Base-by-base conservation (phyloP, 2,888 invertebrate species). In the Megamerina dolium region DNA sequence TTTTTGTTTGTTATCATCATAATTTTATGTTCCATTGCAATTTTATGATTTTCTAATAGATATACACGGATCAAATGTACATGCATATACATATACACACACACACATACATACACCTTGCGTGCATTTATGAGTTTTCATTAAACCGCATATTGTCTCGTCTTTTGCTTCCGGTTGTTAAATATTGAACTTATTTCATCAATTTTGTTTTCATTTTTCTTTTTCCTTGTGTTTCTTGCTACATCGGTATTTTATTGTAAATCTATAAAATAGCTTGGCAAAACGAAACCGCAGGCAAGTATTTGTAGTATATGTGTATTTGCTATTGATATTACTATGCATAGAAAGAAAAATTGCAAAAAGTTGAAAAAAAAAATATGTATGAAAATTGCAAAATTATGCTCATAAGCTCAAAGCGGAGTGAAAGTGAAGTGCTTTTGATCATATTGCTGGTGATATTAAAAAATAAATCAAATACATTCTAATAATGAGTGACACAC, bases 1-100 rank as follows among this genome's bases (percentile, higher is more conserved):
- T n/a, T n/a, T n/a, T n/a, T n/a, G n/a, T 37, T 33, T 38, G 31
- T 29, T 42, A 42, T 33, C 45, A 37, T 46, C 52, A 53, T 58
- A 53, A 55, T 53, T 59, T 56, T 46, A 58, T 58, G 52, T 48
- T 39, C 41, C 53, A 57, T 55, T n/a, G 55, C 57, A 48, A 51
- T 60, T 59, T 62, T 59, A 60, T 55, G 51, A 33, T 32, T 32
- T 40, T 36, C 40, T 40, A 40, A 45, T 45, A 45, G 45, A 35
- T 40, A 31, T 27, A 18, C n/a, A n/a, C n/a, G n/a, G n/a, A n/a
- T n/a, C n/a, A n/a, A n/a, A n/a, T n/a, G n/a, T n/a, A n/a, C n/a
- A n/a, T n/a, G n/a, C n/a, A n/a, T n/a, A n/a, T n/a, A n/a, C n/a
- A n/a, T n/a, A n/a, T n/a, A n/a, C n/a, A n/a, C n/a, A n/a, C n/a